Conservation (phyloP, 2,113 vertebrate species). For the Lophochroa leadbeateri region DNA sequence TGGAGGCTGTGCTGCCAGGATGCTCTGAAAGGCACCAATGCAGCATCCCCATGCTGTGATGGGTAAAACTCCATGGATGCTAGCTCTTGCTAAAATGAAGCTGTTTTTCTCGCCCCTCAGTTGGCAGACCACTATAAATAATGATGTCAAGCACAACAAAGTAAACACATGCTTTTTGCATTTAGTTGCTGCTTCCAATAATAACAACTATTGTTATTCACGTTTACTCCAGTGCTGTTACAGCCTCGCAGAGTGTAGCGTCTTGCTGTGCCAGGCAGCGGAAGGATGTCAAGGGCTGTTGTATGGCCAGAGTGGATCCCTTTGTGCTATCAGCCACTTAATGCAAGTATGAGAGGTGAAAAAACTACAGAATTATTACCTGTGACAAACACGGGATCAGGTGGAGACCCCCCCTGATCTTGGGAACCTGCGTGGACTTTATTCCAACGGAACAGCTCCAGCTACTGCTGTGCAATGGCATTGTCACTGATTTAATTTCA, state of each 20-base stretch:
- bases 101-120: accelerated
- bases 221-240: not conserved
- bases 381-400: accelerated
- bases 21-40: accelerated
- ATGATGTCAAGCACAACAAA: not conserved
- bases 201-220: accelerated
- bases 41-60: accelerated
- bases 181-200: not conserved
- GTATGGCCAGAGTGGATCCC: not conserved
- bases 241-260: not conserved
- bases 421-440: accelerated
- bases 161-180: not conserved
- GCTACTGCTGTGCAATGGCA: not conserved
- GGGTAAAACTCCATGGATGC: not conserved
- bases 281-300: accelerated
- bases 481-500: not conserved
- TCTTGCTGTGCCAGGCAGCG: accelerated
- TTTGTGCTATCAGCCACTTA: not conserved
- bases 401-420: not conserved
- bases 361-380: not conserved
- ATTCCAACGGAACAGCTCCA: not conserved
- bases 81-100: not conserved
- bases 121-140: not conserved
- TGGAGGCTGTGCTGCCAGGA: not conserved
- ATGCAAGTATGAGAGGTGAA: not conserved